Evolutionary conservation across 2,113 vertebrate genomes (phyloP), one percentile per base, ranked within the genome.

Genomic region (Elgaria multicarinata): DNA sequence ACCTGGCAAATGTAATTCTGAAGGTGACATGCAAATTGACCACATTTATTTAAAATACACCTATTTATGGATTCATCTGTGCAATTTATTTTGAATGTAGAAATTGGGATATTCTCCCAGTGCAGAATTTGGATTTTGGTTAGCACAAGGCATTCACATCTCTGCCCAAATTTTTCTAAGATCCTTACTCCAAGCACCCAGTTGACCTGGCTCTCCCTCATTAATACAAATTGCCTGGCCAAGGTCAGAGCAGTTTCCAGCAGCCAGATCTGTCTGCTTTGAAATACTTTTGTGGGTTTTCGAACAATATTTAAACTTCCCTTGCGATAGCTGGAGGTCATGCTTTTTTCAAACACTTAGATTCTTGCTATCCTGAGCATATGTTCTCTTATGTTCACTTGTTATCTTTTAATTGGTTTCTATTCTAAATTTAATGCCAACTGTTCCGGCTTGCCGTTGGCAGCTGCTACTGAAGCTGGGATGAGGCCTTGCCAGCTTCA

Each of bases 381-480:
- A 95, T 96, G 95, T 93, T 92, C 93, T 69, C 92, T 92, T 95
- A 92, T 95, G 94, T 94, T 92, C 90, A 42, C 94, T 93, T 95
- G 92, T 94, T 95, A 94, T 94, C 94, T 93, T 95, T 93, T 96
- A 95, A 96, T 96, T 96, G 94, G 90, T 90, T 95, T 95, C 93
- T 93, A 95, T 94, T 95, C 94, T 94, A 94, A 94, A 95, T 94
- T 93, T 95, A 93, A 93, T 91, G 90, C 90, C 84, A 89, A 87
- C 9, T n/a, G 88, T 92, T 93, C 78, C 77, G 88, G 87, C 77
- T 90, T 78, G 89, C 33, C 26, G 91, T 12, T 62, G 75, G 64
- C 53, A 50, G 87, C 83, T 81, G 83, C 69, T 42, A 62, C 0
- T n/a, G 90, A 78, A 91, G 74, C 87, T 72, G 64, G 87, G 50